These are phyloP conservation scores for Leptoclinus maculatus DNA, from an alignment of 2,797 vertebrate genomes.

Conservation along the genomic window DNA sequence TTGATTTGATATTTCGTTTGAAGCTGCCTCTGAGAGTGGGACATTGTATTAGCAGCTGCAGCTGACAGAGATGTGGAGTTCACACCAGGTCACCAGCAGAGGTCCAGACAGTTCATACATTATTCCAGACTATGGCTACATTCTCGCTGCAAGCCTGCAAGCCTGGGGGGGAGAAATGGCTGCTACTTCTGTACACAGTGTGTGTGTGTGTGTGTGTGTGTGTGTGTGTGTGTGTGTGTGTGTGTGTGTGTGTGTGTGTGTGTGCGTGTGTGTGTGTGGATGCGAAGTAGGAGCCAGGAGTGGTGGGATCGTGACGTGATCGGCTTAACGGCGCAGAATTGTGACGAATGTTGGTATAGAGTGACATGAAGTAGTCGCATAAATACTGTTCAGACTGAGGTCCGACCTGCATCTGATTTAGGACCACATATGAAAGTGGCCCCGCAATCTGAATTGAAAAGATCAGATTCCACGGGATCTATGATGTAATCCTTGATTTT, in stretches of 20 bases:
- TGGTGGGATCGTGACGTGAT: neutral
- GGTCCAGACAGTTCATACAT: neutral
- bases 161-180: neutral
- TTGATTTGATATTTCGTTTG: neutral
- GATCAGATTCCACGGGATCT: neutral
- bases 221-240: no score
- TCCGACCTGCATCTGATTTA: neutral
- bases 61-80: neutral
- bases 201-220: no score
- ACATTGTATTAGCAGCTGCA: neutral
- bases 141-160: neutral
- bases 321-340: neutral
- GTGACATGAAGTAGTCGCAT: no score
- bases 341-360: no score
- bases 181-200: neutral
- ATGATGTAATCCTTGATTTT: no score
- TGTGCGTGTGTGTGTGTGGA: neutral
- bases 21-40: neutral
- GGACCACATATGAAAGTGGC: neutral
- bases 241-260: no score
- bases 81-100: neutral
- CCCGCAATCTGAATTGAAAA: slow-evolving; percentile 7
- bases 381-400: neutral
- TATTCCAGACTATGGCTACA: neutral
- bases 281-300: neutral